Evolutionary conservation across 2,113 vertebrate genomes (phyloP), one percentile per base, ranked within the genome.

Genomic region (Pangasianodon hypophthalmus): DNA sequence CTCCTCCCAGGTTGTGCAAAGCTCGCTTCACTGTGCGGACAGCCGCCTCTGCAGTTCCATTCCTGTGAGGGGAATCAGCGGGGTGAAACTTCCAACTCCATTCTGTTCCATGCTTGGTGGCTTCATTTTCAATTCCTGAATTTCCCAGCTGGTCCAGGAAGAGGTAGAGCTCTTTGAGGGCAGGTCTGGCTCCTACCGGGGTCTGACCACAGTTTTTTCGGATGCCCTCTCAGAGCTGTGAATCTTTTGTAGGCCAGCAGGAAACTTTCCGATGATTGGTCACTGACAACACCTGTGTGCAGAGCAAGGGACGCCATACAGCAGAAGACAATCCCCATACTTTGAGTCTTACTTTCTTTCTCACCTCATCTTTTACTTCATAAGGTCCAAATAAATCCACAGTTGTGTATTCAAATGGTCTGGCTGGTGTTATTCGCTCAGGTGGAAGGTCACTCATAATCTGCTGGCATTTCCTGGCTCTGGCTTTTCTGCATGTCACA

Each of bases 351-450:
- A 60, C 79, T 56, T 44, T 92, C 48, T 87, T 92, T 6, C 29
- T 92, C 19, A 88, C 56, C 6, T 85, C 87, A 46, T 90, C 85
- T n/a, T 82, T 93, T 0, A 91, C 87, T 26, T 85, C 11, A 13
- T 87, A 91, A 3, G 91, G 90, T 26, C 87, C 87, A 77, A 93
- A 93, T 0, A 92, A 54, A 24, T 91, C 90, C 14, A 88, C 4
- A 1, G 90, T 86, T 29, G 90, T 92, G 52, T n/a, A 91, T n/a
- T 89, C 75, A 50, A 92, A 89, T 24, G 88, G 90, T 4, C 32
- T 79, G 7, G 91, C 81, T n/a, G 86, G 83, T 4, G 24, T 48
- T 37, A n/a, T 79, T 6, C 54, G 6, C 8, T 92, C 75, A 0
- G 41, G 10, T 10, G 88, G 89, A 3, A 93, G 86, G n/a, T 91